Percentiles rank a stretch among this genome's conserved stretches.
These are phyloP conservation scores for Cerceris ruficornis DNA, from an alignment of 2,888 invertebrate genomes.

Conservation along the genomic window DNA sequence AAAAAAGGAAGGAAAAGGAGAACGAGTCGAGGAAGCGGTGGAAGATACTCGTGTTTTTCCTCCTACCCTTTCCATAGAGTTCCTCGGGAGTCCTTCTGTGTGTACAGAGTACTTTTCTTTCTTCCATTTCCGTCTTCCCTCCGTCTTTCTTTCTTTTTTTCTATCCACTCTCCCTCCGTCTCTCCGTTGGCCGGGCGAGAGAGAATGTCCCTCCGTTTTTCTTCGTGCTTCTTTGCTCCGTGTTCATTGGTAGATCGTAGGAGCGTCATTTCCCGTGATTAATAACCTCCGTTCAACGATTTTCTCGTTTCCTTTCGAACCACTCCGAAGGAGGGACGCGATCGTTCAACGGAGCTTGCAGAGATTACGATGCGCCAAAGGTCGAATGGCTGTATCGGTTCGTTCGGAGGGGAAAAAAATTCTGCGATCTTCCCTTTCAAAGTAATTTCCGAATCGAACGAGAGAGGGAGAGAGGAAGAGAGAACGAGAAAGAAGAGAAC, in stretches of 20 bases:
- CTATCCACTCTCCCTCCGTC: not conserved
- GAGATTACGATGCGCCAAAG: conserved; percentile 21
- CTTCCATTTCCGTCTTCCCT: conserved; percentile 42
- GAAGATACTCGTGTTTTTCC: conserved; percentile 40
- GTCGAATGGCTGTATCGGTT: conserved; percentile 22
- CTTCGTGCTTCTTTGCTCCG: not conserved
- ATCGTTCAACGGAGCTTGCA: conserved; percentile 3
- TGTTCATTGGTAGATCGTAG: conserved; percentile 8
- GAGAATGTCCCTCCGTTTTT: not conserved
- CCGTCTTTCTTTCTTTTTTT: conserved; percentile 4
- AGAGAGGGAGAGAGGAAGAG: not conserved
- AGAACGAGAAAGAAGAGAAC: not conserved
- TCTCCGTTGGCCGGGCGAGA: not conserved
- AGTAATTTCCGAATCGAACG: conserved; percentile 12
- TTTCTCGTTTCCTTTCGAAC: conserved; percentile 4
- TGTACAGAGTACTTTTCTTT: conserved; percentile 42
- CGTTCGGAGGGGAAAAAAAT: conserved; percentile 31
- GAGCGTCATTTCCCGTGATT: conserved; percentile 61
- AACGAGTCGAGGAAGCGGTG: conserved; percentile 2
- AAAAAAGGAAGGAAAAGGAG: conserved; percentile 1
- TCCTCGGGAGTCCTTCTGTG: conserved; percentile 46
- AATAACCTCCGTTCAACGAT: conserved; percentile 54
- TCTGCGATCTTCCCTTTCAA: not conserved
- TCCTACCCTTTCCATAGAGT: conserved; percentile 37
- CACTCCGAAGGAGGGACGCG: not conserved